phyloP scores from a whole-genome alignment of 2,113 vertebrate species.

The Tyrannus savana region DNA sequence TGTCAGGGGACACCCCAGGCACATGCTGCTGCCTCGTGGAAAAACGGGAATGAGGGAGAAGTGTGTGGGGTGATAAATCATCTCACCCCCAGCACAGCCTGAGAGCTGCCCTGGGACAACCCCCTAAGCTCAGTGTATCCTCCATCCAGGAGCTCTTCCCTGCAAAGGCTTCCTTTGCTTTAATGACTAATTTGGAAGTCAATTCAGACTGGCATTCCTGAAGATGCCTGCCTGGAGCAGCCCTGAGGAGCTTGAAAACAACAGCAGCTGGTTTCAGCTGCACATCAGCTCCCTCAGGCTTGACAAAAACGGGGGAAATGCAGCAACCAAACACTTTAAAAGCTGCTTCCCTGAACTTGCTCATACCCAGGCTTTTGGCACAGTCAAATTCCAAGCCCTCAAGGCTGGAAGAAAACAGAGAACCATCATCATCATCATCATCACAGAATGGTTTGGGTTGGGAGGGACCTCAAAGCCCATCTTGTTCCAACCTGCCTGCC shows the following conservation, averaged over 20 bases:
- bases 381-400: not conserved
- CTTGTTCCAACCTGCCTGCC: not conserved
- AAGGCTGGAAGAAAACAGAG: not conserved
- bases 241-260: not conserved
- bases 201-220: not conserved
- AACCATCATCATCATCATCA: too few relatives aligned
- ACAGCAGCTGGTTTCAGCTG: not conserved
- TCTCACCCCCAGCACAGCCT: rapidly evolving
- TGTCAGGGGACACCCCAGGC: not conserved
- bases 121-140: not conserved
- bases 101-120: not conserved
- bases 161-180: not conserved
- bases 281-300: not conserved
- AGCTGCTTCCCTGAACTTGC: not conserved
- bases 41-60: not conserved
- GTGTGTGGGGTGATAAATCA: not conserved
- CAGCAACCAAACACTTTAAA: not conserved
- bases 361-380: not conserved
- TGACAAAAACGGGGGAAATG: not conserved
- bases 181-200: constrained; percentile 34
- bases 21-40: not conserved
- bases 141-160: not conserved
- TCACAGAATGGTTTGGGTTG: not conserved
- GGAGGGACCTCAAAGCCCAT: not conserved
- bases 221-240: not conserved